Percentiles rank a stretch among this genome's conserved stretches.
phyloP scores from a whole-genome alignment of 2,113 vertebrate species.

The Pygoscelis adeliae region DNA sequence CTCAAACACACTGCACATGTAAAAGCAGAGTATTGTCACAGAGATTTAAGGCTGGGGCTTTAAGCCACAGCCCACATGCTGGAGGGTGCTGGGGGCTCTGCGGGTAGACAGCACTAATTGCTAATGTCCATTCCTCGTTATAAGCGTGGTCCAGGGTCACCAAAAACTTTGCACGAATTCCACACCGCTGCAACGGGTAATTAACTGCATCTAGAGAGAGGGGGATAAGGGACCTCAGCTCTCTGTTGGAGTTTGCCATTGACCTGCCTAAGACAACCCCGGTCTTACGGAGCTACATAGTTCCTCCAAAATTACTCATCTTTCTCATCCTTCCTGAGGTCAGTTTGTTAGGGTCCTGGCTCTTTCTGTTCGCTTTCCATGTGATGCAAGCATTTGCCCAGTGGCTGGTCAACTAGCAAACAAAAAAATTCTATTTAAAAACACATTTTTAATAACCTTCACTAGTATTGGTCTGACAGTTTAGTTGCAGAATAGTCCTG shows the following conservation, averaged over 20 bases:
- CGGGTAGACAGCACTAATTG: neutral
- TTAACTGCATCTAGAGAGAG: neutral
- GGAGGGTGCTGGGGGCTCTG: neutral
- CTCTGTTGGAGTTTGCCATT: neutral
- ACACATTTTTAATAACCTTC: neutral
- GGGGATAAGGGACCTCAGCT: neutral
- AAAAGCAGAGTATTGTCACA: neutral
- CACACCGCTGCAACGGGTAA: neutral
- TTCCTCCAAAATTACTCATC: neutral
- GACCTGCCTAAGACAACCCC: neutral
- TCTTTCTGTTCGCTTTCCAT: neutral
- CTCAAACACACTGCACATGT: neutral
- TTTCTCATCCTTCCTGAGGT: neutral
- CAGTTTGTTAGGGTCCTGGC: accelerated
- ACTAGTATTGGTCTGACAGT: neutral
- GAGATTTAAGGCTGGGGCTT: neutral
- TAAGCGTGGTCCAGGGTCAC: neutral
- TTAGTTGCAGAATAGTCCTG: neutral
- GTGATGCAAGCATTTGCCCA: neutral
- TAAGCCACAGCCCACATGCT: neutral
- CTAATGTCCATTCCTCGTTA: neutral
- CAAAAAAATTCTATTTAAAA: neutral
- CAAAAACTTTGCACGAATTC: neutral
- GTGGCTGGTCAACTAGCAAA: neutral
- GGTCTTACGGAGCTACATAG: accelerated